Evolutionary conservation across 1,140 invertebrate genomes (phyloP), one percentile per base, ranked within the genome.

Genomic region (Vanessa tameamea): DNA sequence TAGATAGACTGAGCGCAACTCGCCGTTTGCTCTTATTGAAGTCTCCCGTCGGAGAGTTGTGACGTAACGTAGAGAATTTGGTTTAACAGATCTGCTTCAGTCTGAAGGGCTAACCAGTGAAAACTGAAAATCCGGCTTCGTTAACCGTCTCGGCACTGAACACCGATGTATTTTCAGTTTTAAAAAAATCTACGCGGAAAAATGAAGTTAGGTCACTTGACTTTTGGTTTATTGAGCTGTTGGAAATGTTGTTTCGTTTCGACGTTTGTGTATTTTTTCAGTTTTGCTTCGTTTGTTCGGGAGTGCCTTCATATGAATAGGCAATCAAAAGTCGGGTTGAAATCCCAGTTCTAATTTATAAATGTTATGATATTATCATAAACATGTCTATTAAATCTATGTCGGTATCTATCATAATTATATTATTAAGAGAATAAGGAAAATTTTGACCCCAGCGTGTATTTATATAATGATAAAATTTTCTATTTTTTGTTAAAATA

Each of bases 71-170:
- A 48, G 26, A 57, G 61, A 47, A 69, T 69, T 68, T 26, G 55
- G 47, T 61, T 51, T 15, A 47, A 26, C 48, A 57, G 48, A 67
- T 73, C 20, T 59, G 63, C 47, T 48, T 61, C 23, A 61, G 50
- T 63, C 16, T 68, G 59, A 43, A 74, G 37, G 31, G 57, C 12
- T 53, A 16, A 23, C 48, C 6, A 47, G 48, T 16, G 47, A 57
- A 67, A 37, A 48, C 55, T 20, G 64, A 67, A 67, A 73, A 65
- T 59, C 47, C 55, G 51, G 47, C 53, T 73, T 73, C 64, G 64
- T 73, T 73, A 67, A 47, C 55, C 67, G 23, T 43, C 57, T 57
- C 53, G 53, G 55, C 8, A 13, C 14, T 6, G 57, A 11, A n/a
- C 20, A 61, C 14, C 48, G 48, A 61, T 61, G 14, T 15, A 26